A percentile compares a stretch with the other conserved stretches of the same genome.
phyloP scores from a whole-genome alignment of 2,797 vertebrate genomes.

The Dipus sagitta region DNA sequence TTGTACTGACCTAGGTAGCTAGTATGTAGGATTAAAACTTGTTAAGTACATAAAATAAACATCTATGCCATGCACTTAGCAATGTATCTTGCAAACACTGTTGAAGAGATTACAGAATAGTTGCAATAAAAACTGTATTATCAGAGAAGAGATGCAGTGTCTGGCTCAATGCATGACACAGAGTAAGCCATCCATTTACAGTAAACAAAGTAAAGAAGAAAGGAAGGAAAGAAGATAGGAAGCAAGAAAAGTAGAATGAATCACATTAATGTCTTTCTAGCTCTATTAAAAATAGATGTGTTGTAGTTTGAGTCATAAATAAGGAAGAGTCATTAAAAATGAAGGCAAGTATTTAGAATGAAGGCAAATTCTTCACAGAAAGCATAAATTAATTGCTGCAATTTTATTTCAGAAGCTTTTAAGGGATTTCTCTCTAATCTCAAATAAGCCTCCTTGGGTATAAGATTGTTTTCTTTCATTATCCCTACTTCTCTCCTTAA shows the following conservation, averaged over 20 bases:
- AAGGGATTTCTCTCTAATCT: conserved; percentile 50
- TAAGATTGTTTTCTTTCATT: neutral
- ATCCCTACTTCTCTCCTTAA: conserved; percentile 7
- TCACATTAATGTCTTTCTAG: conserved; percentile 24
- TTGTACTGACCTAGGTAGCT: neutral
- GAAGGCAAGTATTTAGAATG: conserved; percentile 54
- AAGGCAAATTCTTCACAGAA: conserved; percentile 65
- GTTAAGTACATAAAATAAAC: conserved; percentile 28
- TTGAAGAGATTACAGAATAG: conserved; percentile 33
- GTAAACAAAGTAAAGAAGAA: neutral
- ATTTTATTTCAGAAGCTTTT: conserved; percentile 57
- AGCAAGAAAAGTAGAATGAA: neutral
- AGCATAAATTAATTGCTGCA: conserved; percentile 50
- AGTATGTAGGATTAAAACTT: conserved; percentile 22
- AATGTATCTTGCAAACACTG: neutral
- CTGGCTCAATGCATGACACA: neutral
- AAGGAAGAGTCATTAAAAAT: conserved; percentile 70
- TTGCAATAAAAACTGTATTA: neutral
- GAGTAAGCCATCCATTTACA: conserved; percentile 12
- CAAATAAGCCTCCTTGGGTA: conserved; percentile 23
- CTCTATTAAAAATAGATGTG: conserved; percentile 30
- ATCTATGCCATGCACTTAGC: neutral
- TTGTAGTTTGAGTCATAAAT: conserved; percentile 54
- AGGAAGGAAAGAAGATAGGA: neutral
- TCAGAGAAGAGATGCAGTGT: too few relatives aligned